Conservation (phyloP, 1,140 invertebrate genomes). For the Steinernema khuongi region DNA sequence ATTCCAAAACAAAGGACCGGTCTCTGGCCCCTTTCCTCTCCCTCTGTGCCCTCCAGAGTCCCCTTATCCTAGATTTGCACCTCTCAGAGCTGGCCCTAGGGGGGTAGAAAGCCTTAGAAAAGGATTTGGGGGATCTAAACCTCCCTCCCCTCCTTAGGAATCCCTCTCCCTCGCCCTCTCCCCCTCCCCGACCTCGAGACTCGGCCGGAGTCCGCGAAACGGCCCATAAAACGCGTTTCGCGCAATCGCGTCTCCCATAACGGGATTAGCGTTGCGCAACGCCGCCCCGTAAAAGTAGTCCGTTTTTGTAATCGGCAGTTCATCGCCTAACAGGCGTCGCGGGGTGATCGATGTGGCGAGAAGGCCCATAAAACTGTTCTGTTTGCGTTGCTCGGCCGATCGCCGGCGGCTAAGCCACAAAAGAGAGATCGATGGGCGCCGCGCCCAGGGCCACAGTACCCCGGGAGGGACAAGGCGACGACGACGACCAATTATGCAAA, state of each 20-base stretch:
- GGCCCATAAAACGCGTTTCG: conserved; percentile 16
- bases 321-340: neutral
- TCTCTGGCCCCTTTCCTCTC: conserved; percentile 10
- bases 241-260: neutral
- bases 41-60: neutral
- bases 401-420: conserved; percentile 2
- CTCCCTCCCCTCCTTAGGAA: neutral
- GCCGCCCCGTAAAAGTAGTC: conserved; percentile 9
- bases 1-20: conserved; percentile 9
- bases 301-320: conserved; percentile 1
- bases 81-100: too few species aligned
- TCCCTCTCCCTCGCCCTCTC: neutral
- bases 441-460: neutral
- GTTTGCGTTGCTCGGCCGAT: neutral
- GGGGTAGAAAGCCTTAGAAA: too few species aligned
- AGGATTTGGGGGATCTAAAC: conserved; percentile 16
- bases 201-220: neutral
- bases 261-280: conserved; percentile 16
- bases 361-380: conserved; percentile 16
- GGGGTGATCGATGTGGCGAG: conserved; percentile 5
- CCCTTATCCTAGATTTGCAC: neutral
- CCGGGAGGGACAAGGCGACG: neutral
- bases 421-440: neutral
- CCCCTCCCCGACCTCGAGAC: conserved; percentile 17
- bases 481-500: conserved; percentile 1